Evolutionary conservation across 2,113 vertebrate species (phyloP), one percentile per base, ranked within the genome.

Genomic region (Esox niger): DNA sequence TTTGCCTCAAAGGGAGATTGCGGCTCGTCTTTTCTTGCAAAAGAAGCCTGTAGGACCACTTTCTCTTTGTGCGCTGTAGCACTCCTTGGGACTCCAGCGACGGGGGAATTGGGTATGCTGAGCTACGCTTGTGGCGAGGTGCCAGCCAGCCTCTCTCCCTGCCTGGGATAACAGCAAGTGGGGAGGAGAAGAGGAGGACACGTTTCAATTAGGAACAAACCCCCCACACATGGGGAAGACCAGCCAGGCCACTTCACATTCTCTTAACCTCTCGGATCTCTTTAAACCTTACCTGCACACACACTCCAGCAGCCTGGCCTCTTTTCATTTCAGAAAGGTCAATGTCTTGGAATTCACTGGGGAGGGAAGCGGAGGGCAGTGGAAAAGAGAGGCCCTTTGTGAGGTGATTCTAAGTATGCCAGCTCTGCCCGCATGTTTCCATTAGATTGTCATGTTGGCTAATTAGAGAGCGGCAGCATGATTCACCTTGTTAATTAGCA

Each of bases 401-500:
- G 79, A 83, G 79, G 88, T 89, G 86, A 91, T 83, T 77, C 84
- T 83, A 80, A 91, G 89, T 86, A 88, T 88, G 80, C 90, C 94
- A 93, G 83, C 91, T 90, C 88, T 83, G 91, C 86, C 93, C 87
- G 93, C 91, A 91, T 92, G 92, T 93, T 95, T 95, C 94, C 90
- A 93, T 95, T 94, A 94, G 93, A 94, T 96, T 95, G 95, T 95
- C 95, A 94, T 94, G 95, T 96, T 95, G 93, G 89, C 95, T 98
- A 98, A 99, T 99, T 98, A 98, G 95, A 94, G 94, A 93, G 92
- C 92, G 91, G 93, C 94, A 88, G 95, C 93, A 93, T 94, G 96
- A 95, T 97, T 96, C 97, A 99, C 96, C 97, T 98, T 97, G 95
- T 96, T 99, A 98, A 99, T 99, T 97, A 98, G 95, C 95, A 95